Evolutionary conservation across 1,140 invertebrate species (phyloP).

Genomic region (Euura saliciscinereae): DNA sequence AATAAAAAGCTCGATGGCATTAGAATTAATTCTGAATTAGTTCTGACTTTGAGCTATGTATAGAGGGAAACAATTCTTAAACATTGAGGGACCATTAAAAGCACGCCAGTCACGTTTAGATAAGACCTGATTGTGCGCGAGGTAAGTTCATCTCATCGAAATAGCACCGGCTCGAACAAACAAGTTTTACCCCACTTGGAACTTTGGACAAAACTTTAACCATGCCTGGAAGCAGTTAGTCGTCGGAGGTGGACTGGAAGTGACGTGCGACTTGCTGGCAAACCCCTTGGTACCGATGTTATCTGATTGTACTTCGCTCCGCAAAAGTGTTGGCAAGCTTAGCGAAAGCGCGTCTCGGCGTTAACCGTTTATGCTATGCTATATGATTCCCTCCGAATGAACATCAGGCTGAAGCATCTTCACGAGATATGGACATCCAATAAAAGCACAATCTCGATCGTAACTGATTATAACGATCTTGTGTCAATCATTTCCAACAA

Average conservation of each 20-base stretch:
- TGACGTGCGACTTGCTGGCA: constrained; percentile 11
- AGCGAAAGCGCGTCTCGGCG: neutral
- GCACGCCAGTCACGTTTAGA: constrained; percentile 5
- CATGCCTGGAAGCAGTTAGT: constrained; percentile 19
- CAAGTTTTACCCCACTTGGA: constrained; percentile 33
- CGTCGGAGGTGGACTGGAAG: constrained; percentile 1
- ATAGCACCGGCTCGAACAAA: constrained; percentile 35
- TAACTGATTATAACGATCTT: neutral
- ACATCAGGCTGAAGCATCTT: neutral
- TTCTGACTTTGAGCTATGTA: neutral
- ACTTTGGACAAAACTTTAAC: constrained; percentile 38
- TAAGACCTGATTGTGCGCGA: constrained; percentile 6
- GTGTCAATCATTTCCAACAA: too few relatives aligned
- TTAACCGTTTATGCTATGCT: neutral
- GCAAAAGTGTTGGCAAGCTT: constrained; percentile 34
- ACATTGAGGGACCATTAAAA: neutral
- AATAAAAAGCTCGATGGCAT: neutral
- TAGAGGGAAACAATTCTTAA: constrained; percentile 1
- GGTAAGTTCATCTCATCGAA: constrained; percentile 27
- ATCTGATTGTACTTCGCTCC: constrained; percentile 29
- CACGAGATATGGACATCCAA: neutral
- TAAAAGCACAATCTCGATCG: neutral
- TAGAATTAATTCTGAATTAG: neutral
- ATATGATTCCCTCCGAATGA: neutral
- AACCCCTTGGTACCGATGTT: constrained; percentile 15